phyloP scores from a whole-genome alignment of 2,888 invertebrate genomes.

The Morpho achilles region DNA sequence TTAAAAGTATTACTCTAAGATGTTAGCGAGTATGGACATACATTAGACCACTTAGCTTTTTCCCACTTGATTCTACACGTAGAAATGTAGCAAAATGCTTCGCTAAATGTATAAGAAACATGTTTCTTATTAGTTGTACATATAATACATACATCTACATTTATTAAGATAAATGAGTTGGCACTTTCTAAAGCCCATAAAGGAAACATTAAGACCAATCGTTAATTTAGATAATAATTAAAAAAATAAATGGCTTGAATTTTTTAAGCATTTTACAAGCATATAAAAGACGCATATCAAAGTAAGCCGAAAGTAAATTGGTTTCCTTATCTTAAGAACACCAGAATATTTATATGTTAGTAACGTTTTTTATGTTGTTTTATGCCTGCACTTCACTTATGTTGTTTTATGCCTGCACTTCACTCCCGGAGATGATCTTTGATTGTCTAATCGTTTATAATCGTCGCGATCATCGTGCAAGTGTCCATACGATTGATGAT shows the following conservation, averaged over 20 bases:
- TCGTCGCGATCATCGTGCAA: too few species aligned
- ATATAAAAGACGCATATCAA: neutral
- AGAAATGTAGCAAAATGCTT: conserved; percentile 8
- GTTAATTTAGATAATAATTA: neutral
- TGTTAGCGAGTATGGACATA: conserved; percentile 46
- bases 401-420: too few species aligned
- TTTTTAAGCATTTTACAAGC: neutral
- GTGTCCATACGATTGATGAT: too few species aligned
- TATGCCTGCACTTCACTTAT: too few species aligned
- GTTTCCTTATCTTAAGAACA: neutral
- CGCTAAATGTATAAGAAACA: conserved; percentile 4
- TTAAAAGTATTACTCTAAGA: conserved; percentile 70
- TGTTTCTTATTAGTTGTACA: conserved; percentile 2
- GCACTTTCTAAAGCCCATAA: neutral
- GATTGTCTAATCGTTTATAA: too few species aligned
- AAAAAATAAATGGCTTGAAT: neutral
- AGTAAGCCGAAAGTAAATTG: neutral
- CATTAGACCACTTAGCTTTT: conserved; percentile 25
- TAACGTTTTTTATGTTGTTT: too few species aligned
- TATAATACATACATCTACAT: neutral
- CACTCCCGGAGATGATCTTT: too few species aligned
- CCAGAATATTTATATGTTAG: neutral
- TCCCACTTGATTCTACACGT: conserved; percentile 16
- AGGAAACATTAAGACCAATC: neutral
- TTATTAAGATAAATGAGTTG: neutral